These are phyloP conservation scores for Trachelus iudaicus DNA, from an alignment of 2,888 invertebrate genomes.

Conservation along the genomic window DNA sequence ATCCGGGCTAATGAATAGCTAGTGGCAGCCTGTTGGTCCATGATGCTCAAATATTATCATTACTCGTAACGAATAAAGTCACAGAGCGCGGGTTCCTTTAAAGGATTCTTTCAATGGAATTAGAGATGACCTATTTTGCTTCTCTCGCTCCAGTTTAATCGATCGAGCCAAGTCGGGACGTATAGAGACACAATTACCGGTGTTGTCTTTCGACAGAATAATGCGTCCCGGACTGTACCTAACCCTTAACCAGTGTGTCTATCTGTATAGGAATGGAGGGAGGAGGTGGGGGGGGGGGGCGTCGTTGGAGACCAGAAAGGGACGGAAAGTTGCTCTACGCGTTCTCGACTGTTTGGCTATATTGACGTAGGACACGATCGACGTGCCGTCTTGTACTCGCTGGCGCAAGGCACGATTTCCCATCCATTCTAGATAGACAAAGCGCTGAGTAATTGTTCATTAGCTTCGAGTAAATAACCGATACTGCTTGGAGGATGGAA, in stretches of 20 bases:
- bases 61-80: too few species aligned
- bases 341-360: too few species aligned
- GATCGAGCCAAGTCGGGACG: constrained; percentile 1
- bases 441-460: constrained; percentile 1
- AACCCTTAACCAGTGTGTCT: too few species aligned
- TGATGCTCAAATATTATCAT: too few species aligned
- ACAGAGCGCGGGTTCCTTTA: too few species aligned
- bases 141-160: constrained; percentile 13
- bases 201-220: constrained; percentile 24
- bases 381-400: background rate
- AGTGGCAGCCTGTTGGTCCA: constrained; percentile 29
- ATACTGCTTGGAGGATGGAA: constrained; percentile 7
- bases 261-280: too few species aligned
- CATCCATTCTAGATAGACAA: background rate
- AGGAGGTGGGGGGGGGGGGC: too few species aligned
- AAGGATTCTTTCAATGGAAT: too few species aligned
- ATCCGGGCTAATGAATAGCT: constrained; percentile 54
- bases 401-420: background rate
- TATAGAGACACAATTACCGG: constrained; percentile 21
- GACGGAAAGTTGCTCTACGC: too few species aligned
- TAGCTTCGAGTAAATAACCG: background rate
- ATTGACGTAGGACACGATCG: too few species aligned
- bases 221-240: background rate
- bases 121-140: too few species aligned
- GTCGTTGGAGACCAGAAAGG: too few species aligned